Conservation (phyloP, 53 echinoderm and acorn worm species). For the Echinometra lucunter region DNA sequence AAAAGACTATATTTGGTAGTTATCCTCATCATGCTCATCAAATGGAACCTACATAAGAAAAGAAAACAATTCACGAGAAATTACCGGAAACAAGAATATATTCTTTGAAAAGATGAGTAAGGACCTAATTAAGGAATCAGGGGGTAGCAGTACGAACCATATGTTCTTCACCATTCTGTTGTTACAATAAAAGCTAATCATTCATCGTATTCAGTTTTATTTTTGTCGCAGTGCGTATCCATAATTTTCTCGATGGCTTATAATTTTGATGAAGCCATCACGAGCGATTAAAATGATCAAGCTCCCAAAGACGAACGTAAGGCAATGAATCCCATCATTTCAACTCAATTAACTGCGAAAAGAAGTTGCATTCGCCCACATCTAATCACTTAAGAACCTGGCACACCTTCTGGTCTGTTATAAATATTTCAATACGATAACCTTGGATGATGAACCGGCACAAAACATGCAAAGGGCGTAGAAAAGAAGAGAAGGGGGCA, state of each 20-base stretch:
- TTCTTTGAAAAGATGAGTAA: background rate
- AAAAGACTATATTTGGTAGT: no score
- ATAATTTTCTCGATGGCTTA: slow-evolving; percentile 39
- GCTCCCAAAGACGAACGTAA: background rate
- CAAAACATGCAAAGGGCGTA: no score
- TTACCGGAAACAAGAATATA: background rate
- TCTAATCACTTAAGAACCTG: background rate
- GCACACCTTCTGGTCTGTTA: background rate
- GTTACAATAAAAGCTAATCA: background rate
- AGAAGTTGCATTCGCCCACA: background rate
- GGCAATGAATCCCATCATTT: background rate
- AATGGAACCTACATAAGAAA: no score
- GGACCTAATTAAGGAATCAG: background rate
- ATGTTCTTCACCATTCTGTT: background rate
- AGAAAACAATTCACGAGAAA: no score
- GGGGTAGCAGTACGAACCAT: background rate
- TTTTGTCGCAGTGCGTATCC: background rate
- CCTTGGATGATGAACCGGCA: no score
- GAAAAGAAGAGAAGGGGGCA: no score
- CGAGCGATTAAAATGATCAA: background rate
- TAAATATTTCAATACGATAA: background rate
- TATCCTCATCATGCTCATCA: no score
- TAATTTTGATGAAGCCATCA: slow-evolving; percentile 30
- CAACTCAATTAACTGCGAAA: background rate
- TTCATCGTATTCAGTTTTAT: slow-evolving; percentile 9